A percentile compares a stretch with the other conserved stretches of the same genome.
These are phyloP conservation scores for Thereva nobilitata DNA, from an alignment of 2,888 invertebrate species.

Conservation along the genomic window DNA sequence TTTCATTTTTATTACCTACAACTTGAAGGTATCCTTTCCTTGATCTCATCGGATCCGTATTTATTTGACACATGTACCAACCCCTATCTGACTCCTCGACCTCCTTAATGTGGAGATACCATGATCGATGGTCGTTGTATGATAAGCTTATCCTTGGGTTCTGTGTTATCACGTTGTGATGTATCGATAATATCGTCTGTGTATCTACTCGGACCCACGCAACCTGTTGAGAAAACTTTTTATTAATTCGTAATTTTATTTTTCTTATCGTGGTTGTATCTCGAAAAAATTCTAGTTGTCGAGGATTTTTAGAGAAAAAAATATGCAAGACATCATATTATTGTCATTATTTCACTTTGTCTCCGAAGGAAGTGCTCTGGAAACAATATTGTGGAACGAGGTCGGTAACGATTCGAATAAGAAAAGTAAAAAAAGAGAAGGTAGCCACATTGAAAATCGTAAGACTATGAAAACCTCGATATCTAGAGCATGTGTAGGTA, in stretches of 20 bases:
- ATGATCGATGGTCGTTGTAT: slow-evolving; percentile 87
- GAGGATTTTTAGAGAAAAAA: too few relatives aligned
- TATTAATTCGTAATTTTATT: slow-evolving; percentile 18
- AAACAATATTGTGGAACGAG: too few relatives aligned
- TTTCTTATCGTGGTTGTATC: too few relatives aligned
- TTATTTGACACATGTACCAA: slow-evolving; percentile 92
- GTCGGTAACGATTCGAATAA: too few relatives aligned
- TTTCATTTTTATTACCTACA: slow-evolving; percentile 70
- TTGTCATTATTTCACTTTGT: too few relatives aligned
- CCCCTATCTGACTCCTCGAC: slow-evolving; percentile 87
- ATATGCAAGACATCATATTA: too few relatives aligned
- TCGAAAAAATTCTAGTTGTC: too few relatives aligned
- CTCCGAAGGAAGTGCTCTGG: too few relatives aligned
- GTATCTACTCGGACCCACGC: slow-evolving; percentile 94
- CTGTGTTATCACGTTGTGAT: slow-evolving; percentile 89
- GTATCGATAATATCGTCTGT: slow-evolving; percentile 89
- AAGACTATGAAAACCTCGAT: too few relatives aligned
- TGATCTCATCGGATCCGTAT: slow-evolving; percentile 92
- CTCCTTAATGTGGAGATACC: slow-evolving; percentile 87
- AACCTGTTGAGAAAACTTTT: slow-evolving; percentile 63
- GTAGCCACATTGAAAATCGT: too few relatives aligned
- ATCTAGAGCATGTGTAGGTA: too few relatives aligned
- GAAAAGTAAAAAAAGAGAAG: too few relatives aligned
- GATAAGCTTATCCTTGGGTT: slow-evolving; percentile 85
- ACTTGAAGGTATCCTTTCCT: slow-evolving; percentile 89